Evolutionary conservation across 2,888 invertebrate genomes (phyloP), one percentile per base, ranked within the genome.

Genomic region (Plebejus argus): DNA sequence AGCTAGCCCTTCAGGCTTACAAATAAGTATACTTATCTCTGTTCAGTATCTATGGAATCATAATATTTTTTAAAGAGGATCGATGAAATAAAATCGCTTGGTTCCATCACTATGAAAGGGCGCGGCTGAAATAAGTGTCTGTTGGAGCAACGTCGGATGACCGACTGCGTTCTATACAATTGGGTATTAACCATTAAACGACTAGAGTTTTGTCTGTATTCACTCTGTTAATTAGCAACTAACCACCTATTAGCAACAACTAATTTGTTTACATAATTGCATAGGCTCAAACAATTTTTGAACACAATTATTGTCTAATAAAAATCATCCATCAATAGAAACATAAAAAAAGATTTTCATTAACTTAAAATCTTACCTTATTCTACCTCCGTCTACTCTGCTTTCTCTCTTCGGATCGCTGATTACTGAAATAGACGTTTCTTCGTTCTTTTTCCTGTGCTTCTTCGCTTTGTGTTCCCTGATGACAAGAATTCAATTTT

Each of bases 351-450:
- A 35, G 0, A 0, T 6, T 35, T 1, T 35, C 6, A 35, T 35
- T 35, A 35, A 35, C 35, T 35, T 35, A 6, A 35, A 23, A 7
- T 7, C 74, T 18, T 28, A 91, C 93, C 93, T 88, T 78, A 91
- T 92, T 53, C 89, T 85, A 0, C 90, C 89, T 0, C 85, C 87
- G 1, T 90, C 91, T 2, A 84, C 86, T 53, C 88, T 81, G 79
- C 91, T 91, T 53, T 91, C 91, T 79, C 86, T 86, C 74, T 86
- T 83, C 6, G 84, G 86, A 70, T 91, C 93, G 74, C 91, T 92
- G 81, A 93, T 93, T 56, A 94, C 90, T 0, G 93, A 89, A 78
- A 94, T 88, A 0, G 93, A 89, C 0, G 92, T 91, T 79, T 94
- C 92, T n/a, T 91, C 91, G 4, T 86, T 86, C 80, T 86, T 90